Base-by-base conservation (phyloP, 2,113 vertebrate species). In the Neotragus pygmaeus region DNA sequence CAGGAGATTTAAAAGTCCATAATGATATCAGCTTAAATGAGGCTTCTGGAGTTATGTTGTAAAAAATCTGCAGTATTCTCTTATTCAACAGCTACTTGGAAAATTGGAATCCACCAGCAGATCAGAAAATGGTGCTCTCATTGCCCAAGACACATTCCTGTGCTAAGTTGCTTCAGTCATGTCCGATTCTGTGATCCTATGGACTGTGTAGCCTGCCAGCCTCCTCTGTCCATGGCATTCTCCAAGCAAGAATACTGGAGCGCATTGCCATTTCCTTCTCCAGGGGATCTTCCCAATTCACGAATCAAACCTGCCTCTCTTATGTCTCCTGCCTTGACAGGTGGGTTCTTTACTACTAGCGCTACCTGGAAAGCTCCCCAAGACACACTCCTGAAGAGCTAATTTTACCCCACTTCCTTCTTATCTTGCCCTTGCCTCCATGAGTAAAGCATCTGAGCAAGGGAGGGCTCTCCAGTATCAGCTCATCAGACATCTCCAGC, bases 1-100 rank as follows among this genome's bases (percentile, higher is more conserved):
- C 97, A 98, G 94, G 93, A 97, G 94, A 98, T 98, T 97, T 97
- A 91, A 97, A 95, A 97, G 96, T 97, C 93, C 94, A 94, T 96
- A 97, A 98, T 97, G 93, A 92, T 96, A 96, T 84, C 94, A 84
- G 89, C 80, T 96, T 97, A 97, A 98, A 97, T 92, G 97, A 96
- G 84, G 86, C 30, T 97, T 96, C 94, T 93, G 88, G 73, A 97
- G 93, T 95, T 97, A 94, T n/a, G 85, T 53, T 94, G 78, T 85
- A 91, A 95, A 94, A 92, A 88, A 51, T 45, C 87, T 66, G 43
- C 70, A 95, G 75, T 25, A 36, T 81, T 96, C 66, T 93, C 95
- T 88, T 94, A 84, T 90, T 88, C 64, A 91, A 93, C 78, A 93
- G 45, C 84, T 83, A 57, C 96, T 97, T 25, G 16, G 89, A 95